Evolutionary conservation across 2,888 invertebrate genomes (phyloP).

Genomic region (Drosophila ezoana): DNA sequence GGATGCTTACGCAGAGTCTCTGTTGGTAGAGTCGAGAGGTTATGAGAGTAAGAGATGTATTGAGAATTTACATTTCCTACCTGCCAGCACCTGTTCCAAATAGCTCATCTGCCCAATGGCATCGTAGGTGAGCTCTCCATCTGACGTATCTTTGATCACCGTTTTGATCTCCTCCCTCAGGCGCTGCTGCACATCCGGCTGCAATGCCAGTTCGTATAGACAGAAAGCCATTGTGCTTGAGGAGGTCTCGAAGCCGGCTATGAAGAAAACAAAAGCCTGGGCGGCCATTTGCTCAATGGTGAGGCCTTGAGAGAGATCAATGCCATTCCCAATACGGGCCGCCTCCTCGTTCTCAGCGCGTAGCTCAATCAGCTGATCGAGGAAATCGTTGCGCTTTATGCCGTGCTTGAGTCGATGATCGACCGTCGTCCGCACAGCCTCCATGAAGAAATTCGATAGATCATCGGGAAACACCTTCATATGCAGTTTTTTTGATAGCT

Average conservation of each 20-base stretch:
- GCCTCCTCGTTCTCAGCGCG: slow-evolving; percentile 52
- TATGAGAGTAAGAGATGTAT: not conserved
- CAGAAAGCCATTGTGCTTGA: slow-evolving; percentile 85
- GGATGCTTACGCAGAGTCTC: slow-evolving; percentile 87
- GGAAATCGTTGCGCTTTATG: slow-evolving; percentile 85
- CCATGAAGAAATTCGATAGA: slow-evolving; percentile 74
- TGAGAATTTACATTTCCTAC: slow-evolving; percentile 48
- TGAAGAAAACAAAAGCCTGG: slow-evolving; percentile 86
- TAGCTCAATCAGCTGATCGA: slow-evolving; percentile 85
- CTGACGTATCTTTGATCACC: slow-evolving; percentile 48
- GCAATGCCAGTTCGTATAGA: slow-evolving; percentile 81
- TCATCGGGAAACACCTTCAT: slow-evolving; percentile 67
- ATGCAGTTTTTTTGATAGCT: slow-evolving; percentile 60
- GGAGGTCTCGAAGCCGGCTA: slow-evolving; percentile 87
- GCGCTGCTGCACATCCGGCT: slow-evolving; percentile 72
- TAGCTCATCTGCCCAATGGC: slow-evolving; percentile 75
- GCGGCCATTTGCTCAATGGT: slow-evolving; percentile 85
- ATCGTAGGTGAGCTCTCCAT: slow-evolving; percentile 71
- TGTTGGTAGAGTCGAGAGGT: slow-evolving; percentile 54
- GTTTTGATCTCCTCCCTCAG: slow-evolving; percentile 71
- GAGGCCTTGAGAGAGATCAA: slow-evolving; percentile 65
- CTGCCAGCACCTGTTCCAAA: slow-evolving; percentile 78
- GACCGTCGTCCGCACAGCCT: slow-evolving; percentile 84
- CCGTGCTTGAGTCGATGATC: slow-evolving; percentile 81
- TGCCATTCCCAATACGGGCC: slow-evolving; percentile 37